Evolutionary conservation across 2,113 vertebrate species (phyloP).

Genomic region (Pipra filicauda): DNA sequence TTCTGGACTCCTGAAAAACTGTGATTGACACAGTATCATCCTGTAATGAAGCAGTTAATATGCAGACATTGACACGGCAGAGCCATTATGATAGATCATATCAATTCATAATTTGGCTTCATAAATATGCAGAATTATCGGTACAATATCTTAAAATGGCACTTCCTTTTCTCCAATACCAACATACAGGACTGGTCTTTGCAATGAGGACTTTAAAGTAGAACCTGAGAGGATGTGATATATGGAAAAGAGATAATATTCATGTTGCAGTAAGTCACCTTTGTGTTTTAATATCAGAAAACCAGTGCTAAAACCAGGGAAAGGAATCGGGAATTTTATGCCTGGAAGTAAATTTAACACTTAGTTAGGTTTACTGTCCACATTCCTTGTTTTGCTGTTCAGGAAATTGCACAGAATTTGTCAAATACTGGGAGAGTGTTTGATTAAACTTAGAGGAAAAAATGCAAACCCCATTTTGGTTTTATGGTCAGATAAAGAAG

Average conservation of each 20-base stretch:
- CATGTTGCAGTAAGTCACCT: background rate
- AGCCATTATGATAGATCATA: slow-evolving; percentile 6
- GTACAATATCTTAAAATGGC: background rate
- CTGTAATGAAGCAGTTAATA: slow-evolving; percentile 42
- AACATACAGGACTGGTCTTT: background rate
- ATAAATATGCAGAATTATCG: slow-evolving; percentile 48
- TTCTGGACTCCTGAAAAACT: background rate
- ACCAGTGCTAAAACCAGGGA: background rate
- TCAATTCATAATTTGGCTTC: slow-evolving; percentile 32
- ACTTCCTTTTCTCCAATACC: background rate
- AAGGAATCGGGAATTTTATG: background rate
- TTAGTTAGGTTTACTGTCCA: background rate
- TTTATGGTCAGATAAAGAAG: background rate
- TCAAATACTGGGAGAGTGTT: background rate
- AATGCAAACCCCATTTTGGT: background rate
- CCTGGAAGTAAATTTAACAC: background rate
- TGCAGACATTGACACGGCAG: background rate
- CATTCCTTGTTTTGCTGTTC: background rate
- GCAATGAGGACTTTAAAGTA: background rate
- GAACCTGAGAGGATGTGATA: background rate
- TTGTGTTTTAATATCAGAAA: background rate
- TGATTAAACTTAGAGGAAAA: background rate
- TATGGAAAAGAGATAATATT: background rate
- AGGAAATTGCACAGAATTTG: background rate
- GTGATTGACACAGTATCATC: slow-evolving; percentile 13